phyloP scores from a whole-genome alignment of 2,888 invertebrate genomes.

The Minunthozetes semirufus region DNA sequence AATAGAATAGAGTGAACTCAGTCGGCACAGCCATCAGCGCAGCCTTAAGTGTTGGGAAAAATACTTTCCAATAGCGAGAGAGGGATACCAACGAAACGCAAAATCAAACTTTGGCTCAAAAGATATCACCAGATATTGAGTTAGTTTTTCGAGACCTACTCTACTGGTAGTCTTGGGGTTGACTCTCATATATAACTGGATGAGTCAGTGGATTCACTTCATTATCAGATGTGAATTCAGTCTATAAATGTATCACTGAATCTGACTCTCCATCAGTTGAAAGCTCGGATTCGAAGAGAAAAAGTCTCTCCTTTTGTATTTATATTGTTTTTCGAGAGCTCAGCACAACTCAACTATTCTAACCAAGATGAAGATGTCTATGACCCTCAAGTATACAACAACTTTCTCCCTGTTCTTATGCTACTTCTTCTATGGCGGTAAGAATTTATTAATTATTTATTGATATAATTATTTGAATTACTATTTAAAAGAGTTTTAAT shows the following conservation, averaged over 20 bases:
- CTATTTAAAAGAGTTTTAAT: background rate
- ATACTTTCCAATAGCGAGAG: background rate
- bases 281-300: background rate
- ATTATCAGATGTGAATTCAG: too few relatives aligned
- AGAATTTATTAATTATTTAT: background rate
- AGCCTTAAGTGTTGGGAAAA: background rate
- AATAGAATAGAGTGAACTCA: background rate
- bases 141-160: too few relatives aligned
- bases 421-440: conserved; percentile 35
- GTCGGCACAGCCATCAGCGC: background rate
- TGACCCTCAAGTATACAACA: conserved; percentile 30
- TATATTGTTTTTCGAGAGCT: background rate
- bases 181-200: too few relatives aligned
- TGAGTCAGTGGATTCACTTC: too few relatives aligned
- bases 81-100: background rate
- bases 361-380: conserved; percentile 32
- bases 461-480: too few relatives aligned
- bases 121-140: too few relatives aligned
- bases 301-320: background rate
- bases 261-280: too few relatives aligned
- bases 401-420: conserved; percentile 35
- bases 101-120: too few relatives aligned
- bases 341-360: background rate
- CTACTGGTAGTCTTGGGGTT: too few relatives aligned
- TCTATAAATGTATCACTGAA: too few relatives aligned